Percentiles rank a stretch among this genome's conserved stretches.
Conservation (phyloP, 2,797 vertebrate genomes). For the Merluccius polli region DNA sequence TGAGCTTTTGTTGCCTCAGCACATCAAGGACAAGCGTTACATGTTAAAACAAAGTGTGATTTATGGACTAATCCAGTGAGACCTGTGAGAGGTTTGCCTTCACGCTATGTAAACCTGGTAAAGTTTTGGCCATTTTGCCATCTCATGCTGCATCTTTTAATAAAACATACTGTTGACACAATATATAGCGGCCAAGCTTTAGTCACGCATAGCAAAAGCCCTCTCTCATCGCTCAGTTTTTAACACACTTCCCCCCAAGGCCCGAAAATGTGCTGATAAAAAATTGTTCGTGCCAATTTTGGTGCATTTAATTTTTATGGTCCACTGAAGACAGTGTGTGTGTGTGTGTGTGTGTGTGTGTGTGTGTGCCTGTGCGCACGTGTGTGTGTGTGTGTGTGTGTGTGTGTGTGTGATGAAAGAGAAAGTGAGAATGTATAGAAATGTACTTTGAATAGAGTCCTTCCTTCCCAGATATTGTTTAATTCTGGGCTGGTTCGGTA, state of each 20-base stretch:
- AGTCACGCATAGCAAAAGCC: slow-evolving; percentile 53
- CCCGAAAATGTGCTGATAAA: slow-evolving; percentile 46
- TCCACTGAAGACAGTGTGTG: slow-evolving; percentile 37
- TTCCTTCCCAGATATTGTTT: neutral
- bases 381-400: slow-evolving; percentile 37
- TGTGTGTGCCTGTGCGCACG: slow-evolving; percentile 3
- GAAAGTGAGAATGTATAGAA: slow-evolving; percentile 19
- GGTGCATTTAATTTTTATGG: slow-evolving; percentile 28
- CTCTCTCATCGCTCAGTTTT: slow-evolving; percentile 52
- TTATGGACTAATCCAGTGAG: slow-evolving; percentile 44
- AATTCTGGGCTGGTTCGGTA: slow-evolving; percentile 25
- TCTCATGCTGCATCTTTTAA: slow-evolving; percentile 48
- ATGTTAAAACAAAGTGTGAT: slow-evolving; percentile 18
- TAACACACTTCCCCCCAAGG: slow-evolving; percentile 52
- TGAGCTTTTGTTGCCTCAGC: neutral
- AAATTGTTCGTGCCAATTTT: slow-evolving; percentile 52
- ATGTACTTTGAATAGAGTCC: neutral
- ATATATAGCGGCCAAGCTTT: slow-evolving; percentile 51
- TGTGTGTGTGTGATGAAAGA: slow-evolving; percentile 20
- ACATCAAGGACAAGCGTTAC: slow-evolving; percentile 1
- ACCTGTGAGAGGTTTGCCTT: slow-evolving; percentile 21
- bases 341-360: neutral
- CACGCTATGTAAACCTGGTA: slow-evolving; percentile 41
- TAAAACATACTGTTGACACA: slow-evolving; percentile 60
- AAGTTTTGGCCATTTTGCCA: slow-evolving; percentile 40